Evolutionary conservation across 2,888 invertebrate species (phyloP).

Genomic region (Heteromyza rotundicornis): DNA sequence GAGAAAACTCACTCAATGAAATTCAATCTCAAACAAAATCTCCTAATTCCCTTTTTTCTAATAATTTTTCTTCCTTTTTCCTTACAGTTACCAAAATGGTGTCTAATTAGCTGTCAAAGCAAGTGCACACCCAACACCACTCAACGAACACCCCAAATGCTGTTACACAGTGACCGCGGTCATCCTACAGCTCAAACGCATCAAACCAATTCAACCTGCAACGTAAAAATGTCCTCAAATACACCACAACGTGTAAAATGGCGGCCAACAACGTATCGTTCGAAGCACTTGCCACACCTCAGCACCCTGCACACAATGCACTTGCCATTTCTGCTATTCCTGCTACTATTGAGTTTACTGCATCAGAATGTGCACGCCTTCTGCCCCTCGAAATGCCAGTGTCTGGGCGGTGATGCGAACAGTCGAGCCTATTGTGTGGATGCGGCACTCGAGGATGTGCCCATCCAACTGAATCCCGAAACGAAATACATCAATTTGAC

Average conservation of each 20-base stretch:
- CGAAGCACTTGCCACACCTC: too few species aligned
- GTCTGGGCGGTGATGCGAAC: slow-evolving; percentile 73
- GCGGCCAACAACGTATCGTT: neutral
- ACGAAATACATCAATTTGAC: slow-evolving; percentile 82
- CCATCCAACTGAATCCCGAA: slow-evolving; percentile 88
- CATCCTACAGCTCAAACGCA: neutral
- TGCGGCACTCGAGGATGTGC: slow-evolving; percentile 82
- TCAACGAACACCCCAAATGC: neutral
- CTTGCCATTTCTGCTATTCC: slow-evolving; percentile 12
- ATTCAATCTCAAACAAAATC: too few species aligned
- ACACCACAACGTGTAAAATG: slow-evolving; percentile 2
- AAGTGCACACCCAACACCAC: neutral
- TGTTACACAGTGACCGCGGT: neutral
- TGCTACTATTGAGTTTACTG: slow-evolving; percentile 49
- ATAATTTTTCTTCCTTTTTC: neutral
- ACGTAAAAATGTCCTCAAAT: neutral
- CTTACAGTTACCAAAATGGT: neutral
- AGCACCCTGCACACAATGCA: slow-evolving; percentile 15
- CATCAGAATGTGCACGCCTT: slow-evolving; percentile 64
- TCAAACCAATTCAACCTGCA: neutral
- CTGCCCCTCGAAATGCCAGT: slow-evolving; percentile 82
- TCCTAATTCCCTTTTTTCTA: too few species aligned
- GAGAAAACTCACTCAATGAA: too few species aligned
- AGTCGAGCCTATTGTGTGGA: slow-evolving; percentile 78
- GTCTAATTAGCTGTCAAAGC: neutral